Percentiles rank a stretch among this genome's conserved stretches.
Conservation (phyloP, 1,140 invertebrate genomes). For the Drosophila orosa region DNA sequence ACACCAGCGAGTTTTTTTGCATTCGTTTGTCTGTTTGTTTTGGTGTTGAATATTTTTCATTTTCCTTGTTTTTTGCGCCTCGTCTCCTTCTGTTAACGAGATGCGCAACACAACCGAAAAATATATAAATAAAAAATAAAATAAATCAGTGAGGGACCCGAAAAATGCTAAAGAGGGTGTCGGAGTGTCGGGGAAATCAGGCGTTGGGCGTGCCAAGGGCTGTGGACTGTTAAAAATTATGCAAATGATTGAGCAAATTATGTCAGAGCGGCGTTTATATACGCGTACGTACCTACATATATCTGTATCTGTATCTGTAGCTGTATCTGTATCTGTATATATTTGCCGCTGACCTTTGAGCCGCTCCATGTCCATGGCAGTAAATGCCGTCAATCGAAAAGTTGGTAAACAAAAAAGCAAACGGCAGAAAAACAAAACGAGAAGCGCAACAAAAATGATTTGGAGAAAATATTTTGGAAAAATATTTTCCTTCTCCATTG, state of each 20-base stretch:
- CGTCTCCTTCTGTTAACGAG: constrained; percentile 63
- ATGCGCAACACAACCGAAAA: constrained; percentile 52
- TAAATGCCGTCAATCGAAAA: constrained; percentile 76
- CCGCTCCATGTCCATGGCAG: constrained; percentile 52
- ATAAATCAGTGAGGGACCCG: constrained; percentile 33
- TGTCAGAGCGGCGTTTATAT: constrained; percentile 60
- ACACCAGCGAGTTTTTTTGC: constrained; percentile 9
- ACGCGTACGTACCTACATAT: constrained; percentile 7
- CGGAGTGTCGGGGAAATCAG: too few species aligned
- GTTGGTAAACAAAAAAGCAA: constrained; percentile 52
- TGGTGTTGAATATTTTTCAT: constrained; percentile 55
- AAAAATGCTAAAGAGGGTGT: constrained; percentile 18
- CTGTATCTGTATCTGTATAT: constrained; percentile 28
- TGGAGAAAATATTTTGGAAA: constrained; percentile 46
- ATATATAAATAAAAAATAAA: constrained; percentile 52
- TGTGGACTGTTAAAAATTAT: constrained; percentile 74
- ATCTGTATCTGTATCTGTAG: constrained; percentile 18
- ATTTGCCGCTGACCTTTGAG: constrained; percentile 67
- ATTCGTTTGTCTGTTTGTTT: constrained; percentile 61
- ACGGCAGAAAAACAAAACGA: constrained; percentile 23
- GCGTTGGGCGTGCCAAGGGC: constrained; percentile 25
- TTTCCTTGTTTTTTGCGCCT: constrained; percentile 41
- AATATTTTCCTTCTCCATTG: constrained; percentile 39
- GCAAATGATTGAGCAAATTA: constrained; percentile 81
- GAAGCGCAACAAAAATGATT: constrained; percentile 37